Evolutionary conservation across 2,113 vertebrate genomes (phyloP), one percentile per base, ranked within the genome.

Genomic region (Riparia riparia): DNA sequence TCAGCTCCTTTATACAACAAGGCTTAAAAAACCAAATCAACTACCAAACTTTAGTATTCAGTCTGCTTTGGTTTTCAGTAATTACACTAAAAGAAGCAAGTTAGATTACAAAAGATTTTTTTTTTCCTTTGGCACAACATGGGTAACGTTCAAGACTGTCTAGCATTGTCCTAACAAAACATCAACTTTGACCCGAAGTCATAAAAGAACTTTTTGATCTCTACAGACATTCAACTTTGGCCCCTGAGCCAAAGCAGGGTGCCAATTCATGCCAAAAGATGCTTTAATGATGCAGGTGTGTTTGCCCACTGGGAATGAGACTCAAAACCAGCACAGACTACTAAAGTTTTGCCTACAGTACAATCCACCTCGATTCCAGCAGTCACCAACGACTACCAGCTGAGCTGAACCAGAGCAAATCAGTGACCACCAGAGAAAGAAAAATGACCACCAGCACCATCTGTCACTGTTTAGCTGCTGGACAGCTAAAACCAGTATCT

Each of bases 171-270:
- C 57, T 76, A 91, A 64, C 56, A 91, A 91, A 84, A 82, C 39
- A 88, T 7, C 57, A 78, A 15, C 51, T 87, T 69, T 74, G 69
- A 84, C 61, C 73, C 44, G 57, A 90, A 93, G 49, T 79, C 81
- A 91, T 41, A 29, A 84, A 89, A 84, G 56, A 94, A 51, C 34
- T 68, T 58, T 89, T 87, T 93, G 81, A 91, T 76, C 56, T 79
- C 56, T n/a, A 51, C 9, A 68, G 42, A 78, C 32, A 89, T 64
- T 79, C 74, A 74, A 60, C 26, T 45, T 47, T 31, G 41, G 44
- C 65, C 56, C 7, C 49, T 37, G 74, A 79, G 39, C 34, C 92
- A 93, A 94, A 94, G 57, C 22, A 39, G 29, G 39, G 34, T 39
- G 72, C 51, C 65, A 93, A 51, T 45, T 87, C 51, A 84, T 7